Evolutionary conservation across 1,140 invertebrate species (phyloP).

Genomic region (Drosophila punjabiensis): DNA sequence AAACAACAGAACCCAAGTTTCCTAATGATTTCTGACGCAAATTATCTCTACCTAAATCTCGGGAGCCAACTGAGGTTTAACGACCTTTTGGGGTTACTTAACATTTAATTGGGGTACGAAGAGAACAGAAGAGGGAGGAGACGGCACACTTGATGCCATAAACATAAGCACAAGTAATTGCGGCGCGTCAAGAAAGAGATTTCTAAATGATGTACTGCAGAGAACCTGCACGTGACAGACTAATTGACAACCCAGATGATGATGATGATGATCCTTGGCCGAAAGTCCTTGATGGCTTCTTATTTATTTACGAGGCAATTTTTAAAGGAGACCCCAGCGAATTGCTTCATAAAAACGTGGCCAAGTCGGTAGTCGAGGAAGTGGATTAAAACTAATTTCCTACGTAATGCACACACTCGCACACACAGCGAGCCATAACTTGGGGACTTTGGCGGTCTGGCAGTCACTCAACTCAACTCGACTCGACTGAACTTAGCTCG

Average conservation of each 20-base stretch:
- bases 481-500: constrained; percentile 24
- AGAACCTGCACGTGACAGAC: constrained; percentile 53
- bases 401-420: constrained; percentile 55
- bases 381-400: constrained; percentile 82
- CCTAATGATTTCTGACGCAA: constrained; percentile 31
- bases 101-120: constrained; percentile 47
- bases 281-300: constrained; percentile 42
- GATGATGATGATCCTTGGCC: constrained; percentile 31
- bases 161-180: constrained; percentile 64
- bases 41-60: constrained; percentile 41
- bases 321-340: constrained; percentile 47
- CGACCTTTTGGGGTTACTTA: constrained; percentile 47
- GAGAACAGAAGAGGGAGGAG: not conserved
- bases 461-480: constrained; percentile 52
- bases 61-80: constrained; percentile 29
- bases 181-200: constrained; percentile 51
- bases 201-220: constrained; percentile 57
- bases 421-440: constrained; percentile 12
- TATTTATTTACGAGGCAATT: constrained; percentile 79
- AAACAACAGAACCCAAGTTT: constrained; percentile 29
- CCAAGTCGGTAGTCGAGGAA: constrained; percentile 49
- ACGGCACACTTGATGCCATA: constrained; percentile 43
- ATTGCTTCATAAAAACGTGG: constrained; percentile 48
- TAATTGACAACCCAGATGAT: constrained; percentile 47
- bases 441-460: constrained; percentile 26